Percentiles rank a stretch among this genome's conserved stretches.
phyloP scores from a whole-genome alignment of 2,797 vertebrate species.

The Bradypodion pumilum region DNA sequence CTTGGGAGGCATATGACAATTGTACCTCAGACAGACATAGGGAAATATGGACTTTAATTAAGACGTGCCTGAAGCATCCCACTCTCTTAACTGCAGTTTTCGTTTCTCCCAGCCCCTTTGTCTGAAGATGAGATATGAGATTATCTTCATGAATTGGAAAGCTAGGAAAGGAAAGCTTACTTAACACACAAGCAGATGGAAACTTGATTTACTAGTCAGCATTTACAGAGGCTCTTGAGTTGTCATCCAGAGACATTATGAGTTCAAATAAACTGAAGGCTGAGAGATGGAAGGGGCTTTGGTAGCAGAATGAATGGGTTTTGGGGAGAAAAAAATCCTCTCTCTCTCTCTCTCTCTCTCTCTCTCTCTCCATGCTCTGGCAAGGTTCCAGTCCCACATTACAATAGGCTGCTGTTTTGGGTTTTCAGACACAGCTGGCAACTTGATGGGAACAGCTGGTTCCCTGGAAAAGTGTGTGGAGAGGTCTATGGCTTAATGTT shows the following conservation, averaged over 20 bases:
- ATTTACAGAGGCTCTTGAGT: neutral
- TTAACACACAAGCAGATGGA: neutral
- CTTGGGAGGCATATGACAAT: neutral
- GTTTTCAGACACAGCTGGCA: constrained; percentile 34
- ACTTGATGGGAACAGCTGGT: constrained; percentile 44
- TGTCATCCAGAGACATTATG: constrained; percentile 1
- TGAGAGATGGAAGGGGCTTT: neutral
- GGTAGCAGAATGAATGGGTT: neutral
- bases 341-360: neutral
- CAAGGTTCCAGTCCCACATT: constrained; percentile 15
- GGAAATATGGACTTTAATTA: neutral
- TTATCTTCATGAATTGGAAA: neutral
- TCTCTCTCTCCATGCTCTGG: neutral
- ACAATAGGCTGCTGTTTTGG: constrained; percentile 42
- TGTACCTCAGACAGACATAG: neutral
- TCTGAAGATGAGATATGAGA: neutral
- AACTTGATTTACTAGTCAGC: neutral
- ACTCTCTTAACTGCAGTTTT: neutral
- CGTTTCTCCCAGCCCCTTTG: neutral
- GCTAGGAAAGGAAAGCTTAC: too few species aligned
- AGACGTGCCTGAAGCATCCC: neutral
- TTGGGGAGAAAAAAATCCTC: neutral
- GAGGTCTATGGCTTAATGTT: constrained; percentile 20
- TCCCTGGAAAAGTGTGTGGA: constrained; percentile 12
- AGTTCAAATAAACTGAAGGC: neutral